A percentile compares a stretch with the other conserved stretches of the same genome.
Conservation (phyloP, 2,113 vertebrate genomes). For the Orthochromis malagaraziensis region DNA sequence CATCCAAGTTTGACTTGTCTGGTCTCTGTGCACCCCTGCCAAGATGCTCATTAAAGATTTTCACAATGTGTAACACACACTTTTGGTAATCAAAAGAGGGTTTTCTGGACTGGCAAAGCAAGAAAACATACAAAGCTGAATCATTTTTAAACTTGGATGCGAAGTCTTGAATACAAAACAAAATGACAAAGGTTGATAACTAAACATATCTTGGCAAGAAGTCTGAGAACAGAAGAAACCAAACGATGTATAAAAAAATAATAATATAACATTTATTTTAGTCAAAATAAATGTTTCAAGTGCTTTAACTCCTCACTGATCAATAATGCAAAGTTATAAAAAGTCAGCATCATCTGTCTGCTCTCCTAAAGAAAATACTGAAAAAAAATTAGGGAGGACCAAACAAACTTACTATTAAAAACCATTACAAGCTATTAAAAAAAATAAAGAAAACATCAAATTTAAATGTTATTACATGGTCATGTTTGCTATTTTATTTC, state of each 20-base stretch:
- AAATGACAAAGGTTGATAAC: not conserved
- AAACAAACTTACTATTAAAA: not conserved
- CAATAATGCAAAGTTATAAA: not conserved
- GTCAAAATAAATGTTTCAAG: not conserved
- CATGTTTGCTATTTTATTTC: not conserved
- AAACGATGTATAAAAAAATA: not conserved
- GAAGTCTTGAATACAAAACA: not conserved
- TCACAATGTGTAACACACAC: not conserved
- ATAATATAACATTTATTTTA: not conserved
- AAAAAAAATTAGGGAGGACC: not conserved
- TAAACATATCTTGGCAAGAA: not conserved
- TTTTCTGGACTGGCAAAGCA: not conserved
- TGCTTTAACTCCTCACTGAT: not conserved
- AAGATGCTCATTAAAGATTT: not conserved
- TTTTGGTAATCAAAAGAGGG: not conserved
- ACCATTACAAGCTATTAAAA: not conserved
- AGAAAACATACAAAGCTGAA: not conserved
- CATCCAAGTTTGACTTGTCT: not conserved
- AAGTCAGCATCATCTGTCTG: not conserved
- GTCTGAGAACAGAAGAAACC: not conserved
- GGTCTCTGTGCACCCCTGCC: not conserved
- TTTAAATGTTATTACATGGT: not conserved
- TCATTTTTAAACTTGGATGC: not conserved
- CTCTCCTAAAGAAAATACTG: not conserved
- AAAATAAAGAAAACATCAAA: not conserved